Percentiles rank a stretch among this genome's conserved stretches.
Evolutionary conservation across 1,140 invertebrate species (phyloP).

Genomic region (Pseudomyrmex flavicornis): DNA sequence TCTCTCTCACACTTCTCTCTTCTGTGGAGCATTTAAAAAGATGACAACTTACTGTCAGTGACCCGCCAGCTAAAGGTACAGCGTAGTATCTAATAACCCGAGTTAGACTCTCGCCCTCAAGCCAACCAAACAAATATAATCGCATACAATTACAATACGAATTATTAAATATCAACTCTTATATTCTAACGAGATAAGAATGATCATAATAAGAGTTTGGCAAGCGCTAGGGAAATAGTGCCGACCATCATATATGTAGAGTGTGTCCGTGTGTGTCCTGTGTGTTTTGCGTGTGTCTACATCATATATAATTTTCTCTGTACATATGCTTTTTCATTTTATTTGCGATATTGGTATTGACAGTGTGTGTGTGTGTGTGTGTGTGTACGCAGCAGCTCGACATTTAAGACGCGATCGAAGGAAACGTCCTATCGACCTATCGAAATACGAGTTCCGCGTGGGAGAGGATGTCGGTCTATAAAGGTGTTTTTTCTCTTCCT

Average conservation of each 20-base stretch:
- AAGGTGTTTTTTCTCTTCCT: background rate
- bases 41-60: slow-evolving; percentile 60
- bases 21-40: slow-evolving; percentile 31
- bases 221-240: slow-evolving; percentile 60
- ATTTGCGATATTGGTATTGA: background rate
- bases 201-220: slow-evolving; percentile 75
- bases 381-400: background rate
- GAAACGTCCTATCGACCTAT: background rate
- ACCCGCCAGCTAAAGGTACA: slow-evolving; percentile 85
- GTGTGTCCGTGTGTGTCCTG: slow-evolving; percentile 19
- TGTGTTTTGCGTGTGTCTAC: slow-evolving; percentile 6
- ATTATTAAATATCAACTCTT: slow-evolving; percentile 86
- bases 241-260: slow-evolving; percentile 44
- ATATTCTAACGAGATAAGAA: slow-evolving; percentile 83
- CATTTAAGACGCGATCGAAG: background rate
- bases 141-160: slow-evolving; percentile 84
- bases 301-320: slow-evolving; percentile 20
- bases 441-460: slow-evolving; percentile 7
- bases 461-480: background rate
- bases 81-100: slow-evolving; percentile 86
- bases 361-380: background rate
- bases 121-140: slow-evolving; percentile 86
- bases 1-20: background rate
- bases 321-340: slow-evolving; percentile 17
- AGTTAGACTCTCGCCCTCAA: slow-evolving; percentile 86